Percentiles rank a stretch among this genome's conserved stretches.
Conservation (phyloP, 1,140 invertebrate genomes). For the Berghia stephanieae region DNA sequence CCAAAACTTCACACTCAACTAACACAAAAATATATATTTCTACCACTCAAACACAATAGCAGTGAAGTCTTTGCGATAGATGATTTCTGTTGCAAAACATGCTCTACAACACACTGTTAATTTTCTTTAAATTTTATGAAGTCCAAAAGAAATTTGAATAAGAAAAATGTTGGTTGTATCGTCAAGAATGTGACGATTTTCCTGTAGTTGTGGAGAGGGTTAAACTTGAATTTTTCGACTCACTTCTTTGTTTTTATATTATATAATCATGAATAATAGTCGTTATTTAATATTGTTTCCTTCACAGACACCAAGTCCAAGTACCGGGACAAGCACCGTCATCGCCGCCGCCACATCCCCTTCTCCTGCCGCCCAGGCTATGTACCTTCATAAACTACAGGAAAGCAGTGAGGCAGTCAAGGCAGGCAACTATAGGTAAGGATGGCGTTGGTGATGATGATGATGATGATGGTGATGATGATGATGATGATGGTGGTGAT, state of each 20-base stretch:
- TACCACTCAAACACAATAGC: too few species aligned
- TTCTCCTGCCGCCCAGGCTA: conserved; percentile 40
- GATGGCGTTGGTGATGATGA: neutral
- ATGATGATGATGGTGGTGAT: conserved; percentile 19
- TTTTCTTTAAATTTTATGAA: too few species aligned
- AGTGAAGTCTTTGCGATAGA: too few species aligned
- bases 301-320: neutral
- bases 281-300: neutral
- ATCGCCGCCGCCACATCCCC: neutral
- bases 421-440: conserved; percentile 75
- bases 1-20: too few species aligned
- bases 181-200: too few species aligned
- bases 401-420: conserved; percentile 85
- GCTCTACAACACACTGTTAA: too few species aligned
- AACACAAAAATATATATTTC: too few species aligned
- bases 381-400: conserved; percentile 51
- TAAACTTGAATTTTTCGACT: neutral
- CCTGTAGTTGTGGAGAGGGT: neutral
- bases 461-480: conserved; percentile 27
- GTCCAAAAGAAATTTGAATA: too few species aligned
- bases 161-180: neutral
- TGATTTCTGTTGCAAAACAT: too few species aligned
- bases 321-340: neutral
- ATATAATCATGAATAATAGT: neutral
- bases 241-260: neutral